Base-by-base conservation (phyloP, 2,888 invertebrate species). In the Hoplodrina blanda region DNA sequence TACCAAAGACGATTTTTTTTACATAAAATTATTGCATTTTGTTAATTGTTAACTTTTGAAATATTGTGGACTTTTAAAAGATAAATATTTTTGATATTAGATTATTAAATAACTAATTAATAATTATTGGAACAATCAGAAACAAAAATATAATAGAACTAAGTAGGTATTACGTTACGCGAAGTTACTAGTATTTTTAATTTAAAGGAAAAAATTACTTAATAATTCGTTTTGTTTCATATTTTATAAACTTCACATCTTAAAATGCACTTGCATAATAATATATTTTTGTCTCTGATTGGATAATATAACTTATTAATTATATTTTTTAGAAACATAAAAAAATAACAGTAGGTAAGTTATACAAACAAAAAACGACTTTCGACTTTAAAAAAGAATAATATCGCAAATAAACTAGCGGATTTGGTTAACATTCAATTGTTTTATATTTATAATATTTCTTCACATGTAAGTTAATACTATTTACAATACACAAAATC, bases 401-500 rank as follows among this genome's bases (percentile, higher is more conserved):
- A 66, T 62, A 37, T 71, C 5, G 77, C 83, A 81, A 83, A 66
- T 52, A 64, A 75, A 69, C 69, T 63, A 76, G 76, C 71, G 71
- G 62, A 78, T 64, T 74, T 62, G 68, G 65, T 60, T 77, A 80
- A 81, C 81, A 80, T 83, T 73, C 59, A 78, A 68, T 85, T 72
- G 59, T 72, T 71, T 69, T 79, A 71, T 79, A 71, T 65, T 69
- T 52, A 69, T 73, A 76, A 66, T 76, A 73, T 63, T 67, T 30
- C 60, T 69, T 78, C 66, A 81, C 72, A 69, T 78, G 64, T 81
- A 82, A 81, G 61, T 86, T 85, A 85, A 71, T 85, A 81, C 57
- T 83, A 82, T 82, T 61, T 83, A 82, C 84, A 86, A 78, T 86
- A 85, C 84, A 87, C 84, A 81, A 84, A 83, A 88, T 84, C 69